These are phyloP conservation scores for Thumatha senex DNA, from an alignment of 2,888 invertebrate species.

Conservation along the genomic window DNA sequence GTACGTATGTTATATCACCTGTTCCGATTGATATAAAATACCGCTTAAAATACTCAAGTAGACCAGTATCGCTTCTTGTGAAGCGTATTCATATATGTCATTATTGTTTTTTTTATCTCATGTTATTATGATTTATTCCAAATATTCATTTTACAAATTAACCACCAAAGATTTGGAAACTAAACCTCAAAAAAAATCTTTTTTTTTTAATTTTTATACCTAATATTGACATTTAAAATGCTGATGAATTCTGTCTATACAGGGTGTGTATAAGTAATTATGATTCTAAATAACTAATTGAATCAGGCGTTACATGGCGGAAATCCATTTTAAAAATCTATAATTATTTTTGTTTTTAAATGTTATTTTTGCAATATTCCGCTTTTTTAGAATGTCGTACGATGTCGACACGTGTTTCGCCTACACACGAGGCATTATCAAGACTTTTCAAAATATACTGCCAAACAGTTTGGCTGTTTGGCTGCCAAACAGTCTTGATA, in stretches of 20 bases:
- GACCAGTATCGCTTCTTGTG: constrained; percentile 14
- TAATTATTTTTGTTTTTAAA: no score
- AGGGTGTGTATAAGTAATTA: constrained; percentile 31
- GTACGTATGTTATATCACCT: constrained; percentile 49
- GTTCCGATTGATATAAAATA: constrained; percentile 38
- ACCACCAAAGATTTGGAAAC: constrained; percentile 58
- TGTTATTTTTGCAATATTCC: no score
- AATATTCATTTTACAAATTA: constrained; percentile 34
- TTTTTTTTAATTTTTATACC: constrained; percentile 25
- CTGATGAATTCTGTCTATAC: constrained; percentile 29
- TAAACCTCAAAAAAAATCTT: constrained; percentile 36
- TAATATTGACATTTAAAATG: constrained; percentile 25
- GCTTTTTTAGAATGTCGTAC: no score
- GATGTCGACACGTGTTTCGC: no score
- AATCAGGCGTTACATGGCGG: no score
- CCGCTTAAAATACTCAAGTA: constrained; percentile 49
- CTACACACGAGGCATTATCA: no score
- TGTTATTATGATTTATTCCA: constrained; percentile 17
- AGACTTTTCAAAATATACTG: no score
- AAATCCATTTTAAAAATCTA: no score
- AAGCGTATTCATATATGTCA: constrained; percentile 25
- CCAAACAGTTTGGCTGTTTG: no score
- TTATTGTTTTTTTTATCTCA: constrained; percentile 17
- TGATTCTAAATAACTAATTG: no score
- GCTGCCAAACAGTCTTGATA: no score